Percentiles rank a stretch among this genome's conserved stretches.
These are phyloP conservation scores for Sitophilus oryzae DNA, from an alignment of 1,140 invertebrate genomes.

Conservation along the genomic window DNA sequence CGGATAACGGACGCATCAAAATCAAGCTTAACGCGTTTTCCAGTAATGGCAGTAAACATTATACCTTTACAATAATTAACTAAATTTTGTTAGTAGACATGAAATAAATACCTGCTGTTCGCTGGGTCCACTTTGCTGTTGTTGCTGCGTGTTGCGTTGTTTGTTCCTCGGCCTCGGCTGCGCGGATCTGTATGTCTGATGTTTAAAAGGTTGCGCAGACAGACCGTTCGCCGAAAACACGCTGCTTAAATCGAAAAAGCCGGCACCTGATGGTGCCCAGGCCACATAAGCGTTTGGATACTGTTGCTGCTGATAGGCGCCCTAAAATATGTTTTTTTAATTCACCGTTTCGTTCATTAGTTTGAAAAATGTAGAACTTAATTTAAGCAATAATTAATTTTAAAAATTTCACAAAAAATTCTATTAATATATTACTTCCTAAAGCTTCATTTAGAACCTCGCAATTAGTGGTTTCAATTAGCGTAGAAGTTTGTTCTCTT, in stretches of 20 bases:
- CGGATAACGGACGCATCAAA: no score
- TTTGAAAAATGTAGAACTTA: no score
- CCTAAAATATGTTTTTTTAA: no score
- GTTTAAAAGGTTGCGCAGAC: conserved; percentile 60
- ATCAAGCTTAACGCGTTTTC: no score
- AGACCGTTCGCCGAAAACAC: conserved; percentile 71
- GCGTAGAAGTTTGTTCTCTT: no score
- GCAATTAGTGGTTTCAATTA: no score
- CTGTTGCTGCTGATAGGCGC: conserved; percentile 45
- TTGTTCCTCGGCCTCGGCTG: conserved; percentile 22
- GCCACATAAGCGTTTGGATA: conserved; percentile 52
- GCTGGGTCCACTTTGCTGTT: conserved; percentile 3
- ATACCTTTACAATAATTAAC: no score
- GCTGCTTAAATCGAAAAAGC: conserved; percentile 65
- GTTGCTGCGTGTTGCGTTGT: conserved; percentile 3
- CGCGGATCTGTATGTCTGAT: conserved; percentile 42
- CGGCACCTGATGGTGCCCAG: conserved; percentile 52
- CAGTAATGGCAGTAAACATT: no score
- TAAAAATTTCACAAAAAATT: background rate
- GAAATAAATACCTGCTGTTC: background rate
- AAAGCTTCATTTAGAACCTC: no score
- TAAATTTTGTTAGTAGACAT: background rate
- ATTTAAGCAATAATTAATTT: no score
- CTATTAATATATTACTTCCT: no score
- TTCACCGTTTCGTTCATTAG: no score